A percentile compares a stretch with the other conserved stretches of the same genome.
These are phyloP conservation scores for Drosophila pruinosa DNA, from an alignment of 1,140 invertebrate species.

Conservation along the genomic window DNA sequence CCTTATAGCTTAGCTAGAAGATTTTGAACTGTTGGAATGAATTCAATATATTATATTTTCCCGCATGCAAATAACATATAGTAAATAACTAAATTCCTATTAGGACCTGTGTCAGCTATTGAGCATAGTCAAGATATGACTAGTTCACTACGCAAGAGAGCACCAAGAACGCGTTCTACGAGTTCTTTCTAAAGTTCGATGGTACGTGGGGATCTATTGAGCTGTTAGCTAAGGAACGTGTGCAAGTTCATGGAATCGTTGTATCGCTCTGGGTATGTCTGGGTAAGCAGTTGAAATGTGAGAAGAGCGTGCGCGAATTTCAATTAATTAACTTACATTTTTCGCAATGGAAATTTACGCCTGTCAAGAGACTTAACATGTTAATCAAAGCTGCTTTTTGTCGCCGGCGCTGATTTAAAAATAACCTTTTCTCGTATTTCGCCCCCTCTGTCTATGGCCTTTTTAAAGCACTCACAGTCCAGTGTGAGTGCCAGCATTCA, in stretches of 20 bases:
- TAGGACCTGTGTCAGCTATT: conserved; percentile 6
- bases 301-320: conserved; percentile 52
- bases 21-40: neutral
- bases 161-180: neutral
- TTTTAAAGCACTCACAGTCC: conserved; percentile 10
- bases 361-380: conserved; percentile 59
- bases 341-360: conserved; percentile 63
- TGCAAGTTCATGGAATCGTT: conserved; percentile 15
- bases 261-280: neutral
- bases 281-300: conserved; percentile 46
- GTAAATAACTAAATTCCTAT: neutral
- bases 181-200: conserved; percentile 7
- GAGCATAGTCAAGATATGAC: neutral
- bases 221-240: conserved; percentile 51
- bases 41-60: too few species aligned
- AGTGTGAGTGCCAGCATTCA: conserved; percentile 1
- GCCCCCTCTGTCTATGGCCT: neutral
- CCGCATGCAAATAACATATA: neutral
- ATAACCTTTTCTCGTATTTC: conserved; percentile 44
- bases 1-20: neutral
- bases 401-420: conserved; percentile 50
- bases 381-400: conserved; percentile 56
- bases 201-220: conserved; percentile 58
- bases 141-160: neutral
- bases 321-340: conserved; percentile 71